These are phyloP conservation scores for Galbula dea DNA, from an alignment of 2,113 vertebrate species.

Conservation along the genomic window DNA sequence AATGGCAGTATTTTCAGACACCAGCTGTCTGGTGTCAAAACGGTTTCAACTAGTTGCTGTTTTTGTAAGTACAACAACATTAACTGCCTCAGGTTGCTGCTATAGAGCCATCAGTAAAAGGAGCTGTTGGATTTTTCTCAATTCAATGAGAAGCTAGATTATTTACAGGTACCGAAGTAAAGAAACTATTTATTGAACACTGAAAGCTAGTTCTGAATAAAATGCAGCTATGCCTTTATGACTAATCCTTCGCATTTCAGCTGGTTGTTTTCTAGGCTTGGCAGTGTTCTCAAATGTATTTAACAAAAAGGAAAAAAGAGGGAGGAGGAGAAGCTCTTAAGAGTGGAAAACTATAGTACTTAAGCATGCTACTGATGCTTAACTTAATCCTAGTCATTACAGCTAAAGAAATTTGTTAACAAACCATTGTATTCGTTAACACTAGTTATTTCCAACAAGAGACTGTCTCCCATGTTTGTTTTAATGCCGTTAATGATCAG, in stretches of 20 bases:
- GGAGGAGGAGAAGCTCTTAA: neutral
- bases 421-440: neutral
- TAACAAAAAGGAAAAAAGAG: neutral
- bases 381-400: neutral
- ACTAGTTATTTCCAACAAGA: neutral
- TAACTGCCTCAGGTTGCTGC: neutral
- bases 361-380: neutral
- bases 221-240: neutral
- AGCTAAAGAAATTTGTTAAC: neutral
- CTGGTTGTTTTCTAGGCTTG: constrained; percentile 1
- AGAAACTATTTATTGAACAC: neutral
- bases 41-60: neutral
- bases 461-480: neutral
- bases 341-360: neutral
- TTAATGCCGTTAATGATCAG: neutral
- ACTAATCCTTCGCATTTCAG: constrained; percentile 12
- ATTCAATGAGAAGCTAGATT: neutral
- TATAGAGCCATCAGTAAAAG: neutral
- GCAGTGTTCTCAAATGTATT: neutral
- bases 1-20: neutral
- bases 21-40: neutral
- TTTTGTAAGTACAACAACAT: neutral
- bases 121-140: neutral
- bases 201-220: constrained; percentile 29
- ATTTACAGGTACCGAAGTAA: constrained; percentile 9